These are phyloP conservation scores for Caloenas nicobarica DNA, from an alignment of 2,113 vertebrate genomes.

Conservation along the genomic window DNA sequence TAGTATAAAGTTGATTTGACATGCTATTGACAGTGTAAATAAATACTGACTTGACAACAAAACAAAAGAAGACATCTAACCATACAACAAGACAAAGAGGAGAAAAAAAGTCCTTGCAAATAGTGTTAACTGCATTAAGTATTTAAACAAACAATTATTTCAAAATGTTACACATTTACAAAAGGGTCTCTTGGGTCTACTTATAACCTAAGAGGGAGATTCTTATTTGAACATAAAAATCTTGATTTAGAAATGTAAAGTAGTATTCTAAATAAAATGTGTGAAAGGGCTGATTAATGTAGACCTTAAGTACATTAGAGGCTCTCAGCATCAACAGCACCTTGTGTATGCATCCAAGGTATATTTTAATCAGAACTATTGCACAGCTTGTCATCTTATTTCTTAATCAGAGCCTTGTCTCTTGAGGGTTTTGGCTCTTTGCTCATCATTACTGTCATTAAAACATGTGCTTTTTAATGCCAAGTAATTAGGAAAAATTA, in stretches of 20 bases:
- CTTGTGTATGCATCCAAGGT: neutral
- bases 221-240: conserved; percentile 1
- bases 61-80: neutral
- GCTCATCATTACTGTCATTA: neutral
- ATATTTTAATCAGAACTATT: conserved; percentile 27
- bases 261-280: neutral
- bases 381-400: conserved; percentile 4
- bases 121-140: neutral
- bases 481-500: conserved; percentile 20
- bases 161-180: neutral
- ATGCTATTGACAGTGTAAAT: neutral
- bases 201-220: neutral
- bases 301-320: neutral
- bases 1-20: neutral
- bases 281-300: neutral
- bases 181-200: neutral
- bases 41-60: neutral
- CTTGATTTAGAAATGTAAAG: conserved; percentile 32
- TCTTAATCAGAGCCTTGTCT: conserved; percentile 1
- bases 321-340: neutral
- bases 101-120: neutral
- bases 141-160: conserved; percentile 14
- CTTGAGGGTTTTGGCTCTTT: neutral
- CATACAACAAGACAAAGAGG: neutral
- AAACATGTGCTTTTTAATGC: conserved; percentile 21